phyloP scores from a whole-genome alignment of 2,113 vertebrate species.

The Illadopsis cleaveri region DNA sequence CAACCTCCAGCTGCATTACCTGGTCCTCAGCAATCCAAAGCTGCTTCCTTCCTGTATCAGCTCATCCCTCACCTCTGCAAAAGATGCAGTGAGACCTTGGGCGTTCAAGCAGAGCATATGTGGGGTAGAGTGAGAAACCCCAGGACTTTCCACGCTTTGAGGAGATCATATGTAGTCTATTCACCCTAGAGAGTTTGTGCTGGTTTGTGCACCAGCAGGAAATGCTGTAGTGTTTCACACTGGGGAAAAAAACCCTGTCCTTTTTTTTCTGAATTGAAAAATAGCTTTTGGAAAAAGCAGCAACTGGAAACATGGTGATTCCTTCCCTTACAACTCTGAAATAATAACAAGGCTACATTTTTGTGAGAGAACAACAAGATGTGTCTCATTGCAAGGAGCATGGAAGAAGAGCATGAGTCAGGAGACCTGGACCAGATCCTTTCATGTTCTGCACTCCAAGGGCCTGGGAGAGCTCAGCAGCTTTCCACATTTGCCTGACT shows the following conservation, averaged over 20 bases:
- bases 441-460: background rate
- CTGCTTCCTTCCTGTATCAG: background rate
- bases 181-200: background rate
- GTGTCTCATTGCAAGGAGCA: background rate
- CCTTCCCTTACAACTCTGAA: background rate
- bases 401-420: background rate
- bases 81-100: background rate
- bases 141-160: background rate
- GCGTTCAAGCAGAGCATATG: rapidly evolving
- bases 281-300: background rate
- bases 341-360: background rate
- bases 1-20: background rate
- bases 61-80: background rate
- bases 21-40: background rate
- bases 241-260: background rate
- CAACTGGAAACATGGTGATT: background rate
- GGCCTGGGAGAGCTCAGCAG: background rate
- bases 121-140: rapidly evolving
- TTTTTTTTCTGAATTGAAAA: background rate
- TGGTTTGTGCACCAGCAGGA: background rate
- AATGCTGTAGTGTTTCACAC: background rate
- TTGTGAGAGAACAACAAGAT: background rate
- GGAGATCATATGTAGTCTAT: background rate
- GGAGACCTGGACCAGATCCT: background rate
- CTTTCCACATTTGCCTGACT: rapidly evolving